Percentiles rank a stretch among this genome's conserved stretches.
These are phyloP conservation scores for Drosophila nebulosa DNA, from an alignment of 1,140 invertebrate species.

Conservation along the genomic window DNA sequence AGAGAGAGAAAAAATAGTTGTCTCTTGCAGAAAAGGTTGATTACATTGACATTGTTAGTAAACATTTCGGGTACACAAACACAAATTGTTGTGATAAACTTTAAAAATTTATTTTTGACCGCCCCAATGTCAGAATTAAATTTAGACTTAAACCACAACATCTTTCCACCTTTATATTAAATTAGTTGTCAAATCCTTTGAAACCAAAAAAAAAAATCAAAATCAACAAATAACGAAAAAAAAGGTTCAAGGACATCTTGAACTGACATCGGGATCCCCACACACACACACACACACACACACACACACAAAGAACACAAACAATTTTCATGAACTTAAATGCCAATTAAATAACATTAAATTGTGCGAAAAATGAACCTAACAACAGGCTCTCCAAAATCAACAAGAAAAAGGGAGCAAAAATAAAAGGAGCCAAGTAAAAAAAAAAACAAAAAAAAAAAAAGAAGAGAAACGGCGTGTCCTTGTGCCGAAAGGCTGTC, in stretches of 20 bases:
- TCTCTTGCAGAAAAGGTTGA: neutral
- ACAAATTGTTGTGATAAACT: neutral
- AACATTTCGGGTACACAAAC: neutral
- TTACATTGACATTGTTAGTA: neutral
- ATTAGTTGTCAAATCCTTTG: conserved; percentile 1
- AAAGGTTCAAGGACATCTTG: conserved; percentile 20
- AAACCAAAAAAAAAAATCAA: conserved; percentile 1
- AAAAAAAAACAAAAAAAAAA: conserved; percentile 1
- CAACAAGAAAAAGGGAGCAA: conserved; percentile 1
- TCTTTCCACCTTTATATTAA: neutral
- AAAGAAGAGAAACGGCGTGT: neutral
- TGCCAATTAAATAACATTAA: conserved; percentile 79
- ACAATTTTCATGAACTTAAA: conserved; percentile 72
- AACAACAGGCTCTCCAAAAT: conserved; percentile 28
- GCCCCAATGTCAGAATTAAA: neutral
- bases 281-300: too few relatives aligned
- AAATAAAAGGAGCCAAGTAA: too few relatives aligned
- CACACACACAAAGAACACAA: conserved; percentile 31
- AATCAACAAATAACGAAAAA: conserved; percentile 20
- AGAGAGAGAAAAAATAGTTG: neutral
- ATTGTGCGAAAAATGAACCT: conserved; percentile 71
- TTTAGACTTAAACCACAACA: neutral
- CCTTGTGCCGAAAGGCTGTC: conserved; percentile 65
- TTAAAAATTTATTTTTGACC: neutral
- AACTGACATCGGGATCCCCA: conserved; percentile 12